Conservation (phyloP, 1,140 invertebrate genomes). For the Pseudomyrmex dendroicus region DNA sequence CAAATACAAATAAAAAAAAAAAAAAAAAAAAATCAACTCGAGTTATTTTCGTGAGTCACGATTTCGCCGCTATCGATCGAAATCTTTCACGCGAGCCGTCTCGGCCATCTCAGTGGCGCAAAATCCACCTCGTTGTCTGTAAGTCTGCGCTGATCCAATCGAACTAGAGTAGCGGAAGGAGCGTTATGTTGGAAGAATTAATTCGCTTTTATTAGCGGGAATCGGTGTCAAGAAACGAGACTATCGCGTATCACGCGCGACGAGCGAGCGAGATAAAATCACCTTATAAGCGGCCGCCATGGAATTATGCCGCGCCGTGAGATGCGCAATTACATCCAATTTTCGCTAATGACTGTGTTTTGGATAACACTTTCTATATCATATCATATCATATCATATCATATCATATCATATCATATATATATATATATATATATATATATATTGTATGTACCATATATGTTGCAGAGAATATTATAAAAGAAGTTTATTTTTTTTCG, state of each 20-base stretch:
- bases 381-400: too few species aligned
- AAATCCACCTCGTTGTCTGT: not conserved
- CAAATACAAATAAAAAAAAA: too few species aligned
- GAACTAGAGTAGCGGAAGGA: not conserved
- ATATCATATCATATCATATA: too few species aligned
- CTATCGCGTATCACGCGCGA: constrained; percentile 16
- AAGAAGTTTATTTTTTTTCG: too few species aligned
- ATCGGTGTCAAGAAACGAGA: constrained; percentile 3
- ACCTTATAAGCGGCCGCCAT: constrained; percentile 12
- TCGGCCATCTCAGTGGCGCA: not conserved
- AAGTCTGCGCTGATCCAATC: not conserved
- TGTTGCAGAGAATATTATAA: too few species aligned
- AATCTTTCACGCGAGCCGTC: not conserved
- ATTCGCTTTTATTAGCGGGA: constrained; percentile 18
- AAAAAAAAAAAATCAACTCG: not conserved
- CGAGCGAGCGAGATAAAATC: constrained; percentile 35
- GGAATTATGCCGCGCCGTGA: constrained; percentile 16
- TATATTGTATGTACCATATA: not conserved
- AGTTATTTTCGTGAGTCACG: not conserved
- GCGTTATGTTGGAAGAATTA: not conserved
- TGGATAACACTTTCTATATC: constrained; percentile 5
- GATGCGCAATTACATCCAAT: constrained; percentile 46
- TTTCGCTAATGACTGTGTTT: constrained; percentile 52
- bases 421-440: constrained; percentile 31
- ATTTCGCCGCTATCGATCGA: not conserved